These are phyloP conservation scores for Ameiurus melas DNA, from an alignment of 2,113 vertebrate species.

Conservation along the genomic window DNA sequence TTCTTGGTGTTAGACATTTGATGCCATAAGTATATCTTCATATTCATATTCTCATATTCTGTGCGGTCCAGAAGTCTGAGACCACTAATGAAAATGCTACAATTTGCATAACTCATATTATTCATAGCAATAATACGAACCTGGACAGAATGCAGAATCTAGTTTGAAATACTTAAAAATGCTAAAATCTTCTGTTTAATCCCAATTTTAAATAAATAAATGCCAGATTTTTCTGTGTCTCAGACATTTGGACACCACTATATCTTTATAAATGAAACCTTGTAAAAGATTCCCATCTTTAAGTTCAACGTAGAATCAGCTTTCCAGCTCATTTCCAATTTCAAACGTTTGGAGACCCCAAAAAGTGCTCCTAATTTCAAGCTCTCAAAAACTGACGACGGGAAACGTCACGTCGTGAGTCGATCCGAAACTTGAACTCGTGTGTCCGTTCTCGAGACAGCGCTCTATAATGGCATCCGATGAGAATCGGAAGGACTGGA, in stretches of 20 bases:
- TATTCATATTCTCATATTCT: background rate
- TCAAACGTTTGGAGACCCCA: background rate
- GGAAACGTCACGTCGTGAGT: background rate
- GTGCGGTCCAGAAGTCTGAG: background rate
- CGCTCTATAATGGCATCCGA: background rate
- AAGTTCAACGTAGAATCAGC: background rate
- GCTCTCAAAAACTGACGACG: background rate
- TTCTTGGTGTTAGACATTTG: background rate
- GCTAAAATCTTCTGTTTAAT: background rate
- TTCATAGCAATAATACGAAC: background rate
- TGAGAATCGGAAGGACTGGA: constrained; percentile 36
- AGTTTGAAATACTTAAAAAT: background rate
- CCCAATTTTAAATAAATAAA: too few relatives aligned
- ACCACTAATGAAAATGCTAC: background rate
- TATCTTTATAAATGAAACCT: background rate
- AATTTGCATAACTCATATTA: background rate
- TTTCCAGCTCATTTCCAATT: background rate
- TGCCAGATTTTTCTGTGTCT: background rate
- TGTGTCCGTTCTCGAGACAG: background rate
- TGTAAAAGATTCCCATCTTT: too few relatives aligned
- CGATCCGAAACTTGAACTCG: background rate
- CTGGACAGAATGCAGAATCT: background rate
- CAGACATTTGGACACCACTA: background rate
- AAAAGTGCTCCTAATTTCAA: background rate
- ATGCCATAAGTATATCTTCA: background rate